Percentiles rank a stretch among this genome's conserved stretches.
Conservation (phyloP, 2,113 vertebrate genomes). For the Balaenoptera acutorostrata region DNA sequence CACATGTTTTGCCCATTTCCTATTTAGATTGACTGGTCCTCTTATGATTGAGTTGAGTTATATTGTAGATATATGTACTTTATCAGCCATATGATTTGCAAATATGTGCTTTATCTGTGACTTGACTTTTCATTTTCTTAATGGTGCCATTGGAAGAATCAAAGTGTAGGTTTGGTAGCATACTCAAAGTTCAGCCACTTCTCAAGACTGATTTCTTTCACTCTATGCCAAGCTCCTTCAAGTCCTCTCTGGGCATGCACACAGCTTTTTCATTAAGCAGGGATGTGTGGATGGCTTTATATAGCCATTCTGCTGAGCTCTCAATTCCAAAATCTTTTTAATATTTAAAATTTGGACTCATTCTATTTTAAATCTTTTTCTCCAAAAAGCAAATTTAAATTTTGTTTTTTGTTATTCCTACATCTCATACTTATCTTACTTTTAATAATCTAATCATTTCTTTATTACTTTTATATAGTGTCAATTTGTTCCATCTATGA, state of each 20-base stretch:
- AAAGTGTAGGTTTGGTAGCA: background rate
- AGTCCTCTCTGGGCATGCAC: background rate
- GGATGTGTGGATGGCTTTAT: background rate
- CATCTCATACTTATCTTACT: background rate
- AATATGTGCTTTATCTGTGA: background rate
- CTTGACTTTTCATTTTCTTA: background rate
- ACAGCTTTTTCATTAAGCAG: background rate
- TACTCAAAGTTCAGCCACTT: background rate
- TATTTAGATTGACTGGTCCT: background rate
- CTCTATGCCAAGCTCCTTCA: background rate
- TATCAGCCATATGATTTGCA: background rate
- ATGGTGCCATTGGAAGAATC: background rate
- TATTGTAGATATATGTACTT: background rate
- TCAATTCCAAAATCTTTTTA: background rate
- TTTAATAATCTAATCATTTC: background rate
- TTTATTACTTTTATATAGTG: background rate
- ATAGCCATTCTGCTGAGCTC: background rate
- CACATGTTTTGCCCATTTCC: background rate
- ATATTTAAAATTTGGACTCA: background rate
- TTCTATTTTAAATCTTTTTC: background rate
- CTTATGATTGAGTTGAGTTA: background rate
- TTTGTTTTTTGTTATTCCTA: background rate
- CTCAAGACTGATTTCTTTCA: background rate
- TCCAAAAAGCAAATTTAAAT: background rate
- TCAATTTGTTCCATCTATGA: background rate